Percentiles rank a stretch among this genome's conserved stretches.
phyloP scores from a whole-genome alignment of 2,888 invertebrate genomes.

The Dyspetes luteomarginatus region DNA sequence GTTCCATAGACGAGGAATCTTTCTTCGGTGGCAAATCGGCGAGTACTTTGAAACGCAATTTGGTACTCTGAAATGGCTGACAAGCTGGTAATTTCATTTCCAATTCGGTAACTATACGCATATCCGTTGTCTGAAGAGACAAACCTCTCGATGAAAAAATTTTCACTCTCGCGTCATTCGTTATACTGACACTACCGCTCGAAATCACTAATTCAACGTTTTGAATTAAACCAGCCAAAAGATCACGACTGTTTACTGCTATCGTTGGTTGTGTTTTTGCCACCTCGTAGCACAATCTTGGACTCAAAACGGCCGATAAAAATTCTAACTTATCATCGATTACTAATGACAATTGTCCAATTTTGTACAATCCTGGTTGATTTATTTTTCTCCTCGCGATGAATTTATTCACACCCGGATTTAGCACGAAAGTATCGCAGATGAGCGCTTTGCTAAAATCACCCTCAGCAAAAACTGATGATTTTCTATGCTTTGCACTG shows the following conservation, averaged over 20 bases:
- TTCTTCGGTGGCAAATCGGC: constrained; percentile 91
- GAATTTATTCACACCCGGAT: constrained; percentile 88
- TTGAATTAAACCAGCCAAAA: constrained; percentile 93
- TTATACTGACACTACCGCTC: constrained; percentile 91
- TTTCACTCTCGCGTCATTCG: constrained; percentile 86
- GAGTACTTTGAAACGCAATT: constrained; percentile 87
- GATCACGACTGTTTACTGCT: constrained; percentile 87
- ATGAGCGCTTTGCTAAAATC: constrained; percentile 87
- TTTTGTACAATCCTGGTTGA: constrained; percentile 88
- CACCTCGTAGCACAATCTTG: constrained; percentile 85
- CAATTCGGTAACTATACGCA: constrained; percentile 79
- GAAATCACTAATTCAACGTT: constrained; percentile 90
- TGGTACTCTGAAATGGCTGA: constrained; percentile 87
- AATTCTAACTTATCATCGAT: constrained; percentile 89
- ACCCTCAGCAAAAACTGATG: constrained; percentile 87
- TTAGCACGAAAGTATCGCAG: constrained; percentile 84
- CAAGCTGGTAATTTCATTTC: constrained; percentile 78
- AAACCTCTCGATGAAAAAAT: constrained; percentile 89
- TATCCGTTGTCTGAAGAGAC: constrained; percentile 84
- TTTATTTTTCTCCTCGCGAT: constrained; percentile 86
- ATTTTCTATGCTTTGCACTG: constrained; percentile 89
- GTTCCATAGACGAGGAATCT: constrained; percentile 89
- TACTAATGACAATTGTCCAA: constrained; percentile 89
- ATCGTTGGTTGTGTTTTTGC: constrained; percentile 85
- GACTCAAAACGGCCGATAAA: constrained; percentile 87